Percentiles rank a stretch among this genome's conserved stretches.
phyloP scores from a whole-genome alignment of 2,888 invertebrate genomes.

The Mechanitis mazaeus region DNA sequence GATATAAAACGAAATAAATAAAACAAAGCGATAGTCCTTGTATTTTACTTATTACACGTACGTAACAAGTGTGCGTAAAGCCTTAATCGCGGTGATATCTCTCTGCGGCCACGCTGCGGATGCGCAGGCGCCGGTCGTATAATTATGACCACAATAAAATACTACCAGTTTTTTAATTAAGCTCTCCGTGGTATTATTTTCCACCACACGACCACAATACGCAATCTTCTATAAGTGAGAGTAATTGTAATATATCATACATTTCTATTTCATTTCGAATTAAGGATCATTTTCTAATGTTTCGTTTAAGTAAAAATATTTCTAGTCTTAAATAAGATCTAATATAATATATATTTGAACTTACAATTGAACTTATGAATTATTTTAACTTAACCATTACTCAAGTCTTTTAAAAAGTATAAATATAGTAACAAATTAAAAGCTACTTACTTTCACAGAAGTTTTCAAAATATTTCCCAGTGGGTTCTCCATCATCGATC shows the following conservation, averaged over 20 bases:
- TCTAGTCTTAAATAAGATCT: too few relatives aligned
- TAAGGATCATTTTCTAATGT: too few relatives aligned
- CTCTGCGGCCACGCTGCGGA: constrained; percentile 10
- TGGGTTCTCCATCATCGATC: constrained; percentile 92
- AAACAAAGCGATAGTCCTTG: too few relatives aligned
- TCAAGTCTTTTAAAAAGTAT: neutral
- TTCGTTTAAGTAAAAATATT: too few relatives aligned
- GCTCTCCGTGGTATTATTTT: constrained; percentile 14
- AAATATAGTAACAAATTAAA: neutral
- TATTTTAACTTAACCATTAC: neutral
- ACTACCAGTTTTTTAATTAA: constrained; percentile 14
- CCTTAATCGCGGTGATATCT: constrained; percentile 1
- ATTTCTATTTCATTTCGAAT: too few relatives aligned
- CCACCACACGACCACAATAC: constrained; percentile 4
- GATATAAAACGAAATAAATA: too few relatives aligned
- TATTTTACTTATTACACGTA: neutral
- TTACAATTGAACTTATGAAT: too few relatives aligned
- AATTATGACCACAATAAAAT: constrained; percentile 14
- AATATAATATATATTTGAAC: too few relatives aligned
- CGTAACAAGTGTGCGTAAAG: neutral
- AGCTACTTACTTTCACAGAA: constrained; percentile 88
- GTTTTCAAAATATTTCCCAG: constrained; percentile 93
- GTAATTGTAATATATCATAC: neutral
- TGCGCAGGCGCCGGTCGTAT: constrained; percentile 13
- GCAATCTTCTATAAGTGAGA: neutral